These are phyloP conservation scores for Dasysyrphus tricinctus DNA, from an alignment of 2,888 invertebrate genomes.

Conservation along the genomic window DNA sequence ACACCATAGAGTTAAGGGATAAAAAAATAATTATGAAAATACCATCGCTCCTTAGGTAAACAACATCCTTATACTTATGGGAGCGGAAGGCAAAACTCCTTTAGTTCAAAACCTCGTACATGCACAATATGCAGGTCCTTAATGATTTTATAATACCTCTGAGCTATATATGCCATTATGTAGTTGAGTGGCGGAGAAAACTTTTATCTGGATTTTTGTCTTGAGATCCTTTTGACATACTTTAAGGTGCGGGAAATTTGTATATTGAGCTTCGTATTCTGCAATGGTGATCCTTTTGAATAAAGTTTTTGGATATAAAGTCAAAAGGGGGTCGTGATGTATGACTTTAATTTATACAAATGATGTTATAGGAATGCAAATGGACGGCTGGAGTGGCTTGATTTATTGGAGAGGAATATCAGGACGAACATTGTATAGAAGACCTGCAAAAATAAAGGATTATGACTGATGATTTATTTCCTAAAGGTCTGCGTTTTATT, in stretches of 20 bases:
- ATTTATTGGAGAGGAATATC: not conserved
- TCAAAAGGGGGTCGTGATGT: not conserved
- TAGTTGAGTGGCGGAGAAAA: conserved; percentile 35
- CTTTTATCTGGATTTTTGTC: conserved; percentile 33
- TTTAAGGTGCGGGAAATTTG: conserved; percentile 8
- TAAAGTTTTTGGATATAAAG: not conserved
- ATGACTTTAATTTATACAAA: not conserved
- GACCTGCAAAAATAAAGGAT: not conserved
- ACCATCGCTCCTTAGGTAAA: conserved; percentile 37
- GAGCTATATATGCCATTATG: conserved; percentile 9
- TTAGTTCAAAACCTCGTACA: conserved; percentile 23
- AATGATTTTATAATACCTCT: conserved; percentile 37
- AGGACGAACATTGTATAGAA: not conserved
- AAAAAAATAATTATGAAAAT: conserved; percentile 39
- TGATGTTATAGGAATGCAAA: not conserved
- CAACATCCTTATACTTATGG: conserved; percentile 37
- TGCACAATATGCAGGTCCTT: conserved; percentile 18
- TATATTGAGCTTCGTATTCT: conserved; percentile 1
- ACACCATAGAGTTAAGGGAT: not conserved
- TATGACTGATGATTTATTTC: not conserved
- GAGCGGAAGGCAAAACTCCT: conserved; percentile 26
- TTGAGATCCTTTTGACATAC: conserved; percentile 24
- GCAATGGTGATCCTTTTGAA: not conserved
- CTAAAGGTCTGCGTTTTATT: not conserved
- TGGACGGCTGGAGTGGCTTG: not conserved